phyloP scores from a whole-genome alignment of 1,140 invertebrate genomes.

The Procambarus virginalis region DNA sequence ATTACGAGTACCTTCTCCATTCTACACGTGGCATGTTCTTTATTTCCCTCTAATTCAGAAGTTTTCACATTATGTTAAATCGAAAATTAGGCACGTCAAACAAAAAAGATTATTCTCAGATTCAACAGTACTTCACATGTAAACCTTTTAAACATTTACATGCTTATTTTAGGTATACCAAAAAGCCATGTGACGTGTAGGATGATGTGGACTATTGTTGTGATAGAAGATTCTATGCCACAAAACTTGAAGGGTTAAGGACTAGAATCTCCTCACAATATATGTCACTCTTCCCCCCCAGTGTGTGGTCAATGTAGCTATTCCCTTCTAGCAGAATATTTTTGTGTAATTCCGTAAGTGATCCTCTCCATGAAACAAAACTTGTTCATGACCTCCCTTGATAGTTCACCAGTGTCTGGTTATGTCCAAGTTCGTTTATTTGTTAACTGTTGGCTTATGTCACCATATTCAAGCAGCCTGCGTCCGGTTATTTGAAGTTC shows the following conservation, averaged over 20 bases:
- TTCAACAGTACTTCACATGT: too few species aligned
- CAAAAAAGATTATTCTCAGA: too few species aligned
- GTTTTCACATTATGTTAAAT: too few species aligned
- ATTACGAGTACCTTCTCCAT: slow-evolving; percentile 7
- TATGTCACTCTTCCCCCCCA: background rate
- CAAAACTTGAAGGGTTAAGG: background rate
- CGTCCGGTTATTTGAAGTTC: too few species aligned
- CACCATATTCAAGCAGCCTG: too few species aligned
- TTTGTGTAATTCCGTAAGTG: background rate
- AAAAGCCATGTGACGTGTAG: background rate
- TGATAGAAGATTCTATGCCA: background rate
- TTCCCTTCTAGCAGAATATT: background rate
- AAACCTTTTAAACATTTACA: too few species aligned
- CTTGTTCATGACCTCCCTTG: background rate
- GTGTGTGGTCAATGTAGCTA: background rate
- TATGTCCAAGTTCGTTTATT: background rate
- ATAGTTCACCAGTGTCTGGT: background rate
- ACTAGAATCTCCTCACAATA: background rate
- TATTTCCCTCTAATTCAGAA: too few species aligned
- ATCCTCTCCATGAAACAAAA: background rate
- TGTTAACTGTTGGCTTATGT: too few species aligned
- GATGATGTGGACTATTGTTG: background rate
- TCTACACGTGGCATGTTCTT: background rate
- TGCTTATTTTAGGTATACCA: too few species aligned
- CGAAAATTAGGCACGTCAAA: too few species aligned